Evolutionary conservation across 2,113 vertebrate species (phyloP), one percentile per base, ranked within the genome.

Genomic region (Plestiodon gilberti): DNA sequence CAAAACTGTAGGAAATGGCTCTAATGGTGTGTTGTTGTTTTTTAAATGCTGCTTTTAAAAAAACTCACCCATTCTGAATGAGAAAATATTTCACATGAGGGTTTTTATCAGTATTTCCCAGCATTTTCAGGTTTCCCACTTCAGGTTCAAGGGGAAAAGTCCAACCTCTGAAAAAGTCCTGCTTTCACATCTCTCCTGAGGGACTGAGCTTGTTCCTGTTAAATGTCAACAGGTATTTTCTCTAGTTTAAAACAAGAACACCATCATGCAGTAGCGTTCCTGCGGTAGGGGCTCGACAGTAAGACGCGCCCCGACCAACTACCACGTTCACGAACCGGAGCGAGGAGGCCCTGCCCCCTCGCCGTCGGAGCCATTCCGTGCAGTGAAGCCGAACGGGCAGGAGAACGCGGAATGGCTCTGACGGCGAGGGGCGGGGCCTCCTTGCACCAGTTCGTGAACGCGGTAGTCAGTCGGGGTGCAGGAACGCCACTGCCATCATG

Each of bases 191-290:
- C 33, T 52, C 79, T 52, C 13, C 20, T 71, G 81, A 67, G n/a
- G 55, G 43, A 65, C 88, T 83, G 88, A 92, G 23, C 35, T n/a
- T 77, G 78, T 64, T 93, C 64, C 83, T 35, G 62, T 78, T 84
- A 69, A n/a, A 87, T 90, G 78, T 86, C 77, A 91, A 87, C 61
- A 78, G 85, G 77, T 1, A 4, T 80, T 76, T 65, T 78, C 10
- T 57, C 33, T 57, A 2, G 33, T 76, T 84, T 52, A 67, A 65
- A 67, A 55, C 8, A 48, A 35, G 33, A 74, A 71, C 13, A 30
- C 8, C 7, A 87, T 78, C 43, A 70, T 82, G 20, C 86, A 48
- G n/a, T n/a, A n/a, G n/a, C n/a, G n/a, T n/a, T n/a, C n/a, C n/a
- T n/a, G n/a, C n/a, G n/a, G n/a, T n/a, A n/a, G n/a, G n/a, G n/a